Base-by-base conservation (phyloP, 2,113 vertebrate genomes). In the Orthonyx spaldingii region DNA sequence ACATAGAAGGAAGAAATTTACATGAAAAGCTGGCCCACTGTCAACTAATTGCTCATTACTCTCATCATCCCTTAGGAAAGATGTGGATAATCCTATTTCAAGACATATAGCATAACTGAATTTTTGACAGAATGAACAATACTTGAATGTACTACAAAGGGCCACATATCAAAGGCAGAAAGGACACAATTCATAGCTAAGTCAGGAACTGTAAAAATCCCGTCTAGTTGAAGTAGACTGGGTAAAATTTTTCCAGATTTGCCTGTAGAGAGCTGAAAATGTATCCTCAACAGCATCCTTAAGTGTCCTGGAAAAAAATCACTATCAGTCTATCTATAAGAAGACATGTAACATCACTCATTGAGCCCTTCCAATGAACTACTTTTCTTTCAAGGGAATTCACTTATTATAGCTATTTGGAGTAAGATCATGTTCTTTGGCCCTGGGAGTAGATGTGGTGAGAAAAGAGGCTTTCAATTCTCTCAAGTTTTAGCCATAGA, bases 11-110 rank as follows among this genome's bases (percentile, higher is more conserved):
- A 91, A 72, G 33, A 66, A 76, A 80, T 80, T 74, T 85, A 61
- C 63, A 63, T 55, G 57, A 87, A 79, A 74, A 88, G 50, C 70
- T 72, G 71, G 17, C 21, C 84, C 5, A 2, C 75, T 81, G 71
- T 66, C 72, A 55, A 66, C 71, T 93, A 89, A 60, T 85, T 94
- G 70, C 84, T 95, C 74, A 93, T 93, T 96, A 89, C n/a, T 84
- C 27, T 93, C 37, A 72, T 55, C 66, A 76, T 76, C 69, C 69
- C 89, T 84, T 71, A 69, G 78, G 91, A 94, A 93, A 87, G 18
- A 84, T 16, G 17, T 41, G 91, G 50, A 33, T 83, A 95, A 96
- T 91, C 70, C 84, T 69, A 50, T 82, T 95, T 85, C 61, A 89
- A 89, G 65, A 71, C n/a, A 71, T 66, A 66, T 3, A 93, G 61